These are phyloP conservation scores for Thalpophila matura DNA, from an alignment of 2,888 invertebrate species.

Conservation along the genomic window DNA sequence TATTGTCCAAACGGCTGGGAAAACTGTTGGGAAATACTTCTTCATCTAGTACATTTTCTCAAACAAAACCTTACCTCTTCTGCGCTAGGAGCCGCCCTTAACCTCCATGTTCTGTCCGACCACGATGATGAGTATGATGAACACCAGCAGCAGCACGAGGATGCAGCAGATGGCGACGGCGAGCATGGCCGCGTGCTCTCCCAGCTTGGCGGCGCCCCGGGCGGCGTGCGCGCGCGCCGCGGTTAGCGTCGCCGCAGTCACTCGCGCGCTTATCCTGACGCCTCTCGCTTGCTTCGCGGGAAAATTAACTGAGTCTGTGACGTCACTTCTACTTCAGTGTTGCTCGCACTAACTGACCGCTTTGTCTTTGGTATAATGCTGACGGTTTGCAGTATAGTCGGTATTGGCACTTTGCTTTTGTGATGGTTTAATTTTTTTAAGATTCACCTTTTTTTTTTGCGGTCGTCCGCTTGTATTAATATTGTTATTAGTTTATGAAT, in stretches of 20 bases:
- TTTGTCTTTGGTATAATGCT: slow-evolving; percentile 12
- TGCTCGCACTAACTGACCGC: slow-evolving; percentile 9
- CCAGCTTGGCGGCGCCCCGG: slow-evolving; percentile 86
- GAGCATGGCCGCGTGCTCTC: slow-evolving; percentile 93
- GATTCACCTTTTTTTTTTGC: background rate
- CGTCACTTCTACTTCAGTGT: slow-evolving; percentile 37
- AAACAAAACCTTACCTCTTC: slow-evolving; percentile 74
- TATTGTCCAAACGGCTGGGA: background rate
- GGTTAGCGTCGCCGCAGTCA: slow-evolving; percentile 77
- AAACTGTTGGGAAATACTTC: background rate
- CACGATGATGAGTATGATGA: slow-evolving; percentile 95
- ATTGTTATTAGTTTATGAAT: background rate
- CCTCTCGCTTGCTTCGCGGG: slow-evolving; percentile 19
- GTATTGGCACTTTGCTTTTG: background rate
- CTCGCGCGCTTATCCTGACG: slow-evolving; percentile 77
- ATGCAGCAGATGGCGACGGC: slow-evolving; percentile 96
- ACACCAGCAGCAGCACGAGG: slow-evolving; percentile 94
- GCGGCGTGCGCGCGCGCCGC: slow-evolving; percentile 80
- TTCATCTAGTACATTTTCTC: background rate
- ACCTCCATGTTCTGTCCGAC: slow-evolving; percentile 94
- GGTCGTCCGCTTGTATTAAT: background rate
- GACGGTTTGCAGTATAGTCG: background rate
- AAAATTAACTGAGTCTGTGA: slow-evolving; percentile 29
- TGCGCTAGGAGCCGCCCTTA: slow-evolving; percentile 90
- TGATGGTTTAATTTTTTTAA: background rate